Conservation (phyloP, 2,113 vertebrate genomes). For the Pseudorectes ferrugineus region DNA sequence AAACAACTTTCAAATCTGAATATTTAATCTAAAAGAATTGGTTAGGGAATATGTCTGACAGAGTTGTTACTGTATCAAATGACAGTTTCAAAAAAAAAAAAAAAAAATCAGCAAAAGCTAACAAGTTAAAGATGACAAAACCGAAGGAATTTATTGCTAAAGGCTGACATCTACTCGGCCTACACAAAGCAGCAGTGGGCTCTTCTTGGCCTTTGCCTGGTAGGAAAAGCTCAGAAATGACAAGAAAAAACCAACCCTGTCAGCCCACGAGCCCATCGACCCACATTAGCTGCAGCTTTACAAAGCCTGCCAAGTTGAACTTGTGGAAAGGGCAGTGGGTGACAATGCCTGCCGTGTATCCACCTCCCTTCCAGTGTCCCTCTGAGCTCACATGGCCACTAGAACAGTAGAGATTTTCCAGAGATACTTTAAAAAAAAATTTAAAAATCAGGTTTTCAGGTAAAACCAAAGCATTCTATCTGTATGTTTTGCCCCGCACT, state of each 20-base stretch:
- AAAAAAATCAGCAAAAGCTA: background rate
- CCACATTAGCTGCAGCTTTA: background rate
- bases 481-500: background rate
- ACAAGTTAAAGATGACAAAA: background rate
- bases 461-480: background rate
- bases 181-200: background rate
- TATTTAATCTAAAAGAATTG: background rate
- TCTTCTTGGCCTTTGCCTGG: background rate
- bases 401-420: background rate
- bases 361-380: background rate
- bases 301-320: background rate
- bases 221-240: background rate
- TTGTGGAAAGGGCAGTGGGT: background rate
- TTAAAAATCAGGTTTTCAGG: background rate
- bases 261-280: background rate
- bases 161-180: background rate
- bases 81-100: background rate
- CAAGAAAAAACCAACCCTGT: background rate
- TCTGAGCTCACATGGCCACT: background rate
- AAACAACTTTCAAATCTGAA: background rate
- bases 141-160: background rate
- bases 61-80: background rate
- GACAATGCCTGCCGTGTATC: background rate
- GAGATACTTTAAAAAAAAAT: background rate
- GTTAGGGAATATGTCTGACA: background rate